These are phyloP conservation scores for Stegodyphus dumicola DNA, from an alignment of 1,140 invertebrate genomes.

Conservation along the genomic window DNA sequence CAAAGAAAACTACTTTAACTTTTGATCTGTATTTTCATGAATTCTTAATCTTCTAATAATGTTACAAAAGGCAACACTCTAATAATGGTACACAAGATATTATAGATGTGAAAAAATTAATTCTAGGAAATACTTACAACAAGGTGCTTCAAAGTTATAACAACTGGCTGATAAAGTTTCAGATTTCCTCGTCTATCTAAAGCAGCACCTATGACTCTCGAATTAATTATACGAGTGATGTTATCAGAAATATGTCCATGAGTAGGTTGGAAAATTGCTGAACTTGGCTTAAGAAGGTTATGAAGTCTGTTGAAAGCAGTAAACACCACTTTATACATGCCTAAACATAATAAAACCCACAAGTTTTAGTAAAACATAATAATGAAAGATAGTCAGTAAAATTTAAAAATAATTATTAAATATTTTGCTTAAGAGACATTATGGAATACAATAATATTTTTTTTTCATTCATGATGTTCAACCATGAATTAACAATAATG, in stretches of 20 bases:
- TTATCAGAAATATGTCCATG: slow-evolving; percentile 56
- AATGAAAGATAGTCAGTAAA: no score
- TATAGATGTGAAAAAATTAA: background rate
- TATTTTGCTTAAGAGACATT: no score
- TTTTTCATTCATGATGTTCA: no score
- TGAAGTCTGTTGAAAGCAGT: slow-evolving; percentile 91
- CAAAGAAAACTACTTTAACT: no score
- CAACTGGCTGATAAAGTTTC: slow-evolving; percentile 85
- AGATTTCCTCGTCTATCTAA: slow-evolving; percentile 83
- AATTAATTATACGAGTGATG: slow-evolving; percentile 77
- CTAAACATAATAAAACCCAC: slow-evolving; percentile 70
- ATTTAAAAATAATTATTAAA: no score
- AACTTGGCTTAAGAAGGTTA: slow-evolving; percentile 75
- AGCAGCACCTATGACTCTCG: slow-evolving; percentile 91
- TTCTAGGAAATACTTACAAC: slow-evolving; percentile 68
- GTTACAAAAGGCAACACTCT: background rate
- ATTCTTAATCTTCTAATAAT: no score
- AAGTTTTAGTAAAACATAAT: no score
- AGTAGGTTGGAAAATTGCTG: slow-evolving; percentile 38
- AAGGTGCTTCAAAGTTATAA: slow-evolving; percentile 83
- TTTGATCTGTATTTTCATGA: no score
- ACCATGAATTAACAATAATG: no score
- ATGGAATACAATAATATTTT: no score
- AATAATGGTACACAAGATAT: background rate
- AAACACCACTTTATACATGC: slow-evolving; percentile 78